These are phyloP conservation scores for Trichogramma dendrolimi DNA, from an alignment of 2,888 invertebrate species.

Conservation along the genomic window DNA sequence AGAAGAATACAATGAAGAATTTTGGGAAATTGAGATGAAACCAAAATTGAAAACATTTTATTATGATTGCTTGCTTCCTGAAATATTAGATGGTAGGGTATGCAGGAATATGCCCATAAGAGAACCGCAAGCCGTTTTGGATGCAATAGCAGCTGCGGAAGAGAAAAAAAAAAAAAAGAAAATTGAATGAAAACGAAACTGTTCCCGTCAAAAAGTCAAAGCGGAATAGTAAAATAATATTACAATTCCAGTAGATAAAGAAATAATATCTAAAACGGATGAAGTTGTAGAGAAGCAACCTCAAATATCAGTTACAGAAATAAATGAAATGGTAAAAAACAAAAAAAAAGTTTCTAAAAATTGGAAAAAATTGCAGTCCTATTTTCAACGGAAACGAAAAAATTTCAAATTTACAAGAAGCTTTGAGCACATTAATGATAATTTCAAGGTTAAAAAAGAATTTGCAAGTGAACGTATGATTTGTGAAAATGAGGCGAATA, in stretches of 20 bases:
- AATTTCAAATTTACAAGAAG: too few relatives aligned
- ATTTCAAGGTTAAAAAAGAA: too few relatives aligned
- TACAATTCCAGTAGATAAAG: background rate
- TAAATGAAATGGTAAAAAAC: background rate
- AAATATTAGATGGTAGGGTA: constrained; percentile 32
- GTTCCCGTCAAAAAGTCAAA: background rate
- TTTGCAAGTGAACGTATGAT: too few relatives aligned
- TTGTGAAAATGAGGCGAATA: too few relatives aligned
- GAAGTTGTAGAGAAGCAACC: background rate
- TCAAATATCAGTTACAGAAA: background rate
- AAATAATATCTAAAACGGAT: background rate
- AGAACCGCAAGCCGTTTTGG: constrained; percentile 22
- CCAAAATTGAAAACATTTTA: constrained; percentile 26
- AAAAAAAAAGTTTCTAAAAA: too few relatives aligned
- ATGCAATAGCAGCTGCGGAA: constrained; percentile 5
- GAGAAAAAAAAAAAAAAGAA: background rate
- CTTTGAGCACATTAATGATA: too few relatives aligned
- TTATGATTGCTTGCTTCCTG: constrained; percentile 31
- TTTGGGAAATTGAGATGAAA: constrained; percentile 30
- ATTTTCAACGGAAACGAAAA: too few relatives aligned
- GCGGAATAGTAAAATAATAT: background rate
- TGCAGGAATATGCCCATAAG: constrained; percentile 20
- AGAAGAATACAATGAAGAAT: constrained; percentile 20
- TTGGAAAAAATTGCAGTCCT: too few relatives aligned
- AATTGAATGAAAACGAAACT: background rate